Percentiles rank a stretch among this genome's conserved stretches.
These are phyloP conservation scores for Coelinius sp. DNA, from an alignment of 2,888 invertebrate species.

Conservation along the genomic window DNA sequence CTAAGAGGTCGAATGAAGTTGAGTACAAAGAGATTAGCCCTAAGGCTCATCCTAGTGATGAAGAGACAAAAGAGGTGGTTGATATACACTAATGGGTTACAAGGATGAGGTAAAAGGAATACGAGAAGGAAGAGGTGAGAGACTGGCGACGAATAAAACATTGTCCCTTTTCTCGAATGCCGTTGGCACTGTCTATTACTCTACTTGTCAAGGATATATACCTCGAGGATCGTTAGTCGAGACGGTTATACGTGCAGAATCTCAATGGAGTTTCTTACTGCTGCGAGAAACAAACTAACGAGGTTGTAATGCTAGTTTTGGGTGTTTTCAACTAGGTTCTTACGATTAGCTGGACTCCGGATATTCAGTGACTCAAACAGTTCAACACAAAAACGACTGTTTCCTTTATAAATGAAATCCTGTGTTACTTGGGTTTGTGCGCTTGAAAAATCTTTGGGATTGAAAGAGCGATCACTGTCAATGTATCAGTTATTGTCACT, in stretches of 20 bases:
- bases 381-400: neutral
- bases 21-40: constrained; percentile 45
- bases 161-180: constrained; percentile 35
- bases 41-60: constrained; percentile 18
- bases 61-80: constrained; percentile 31
- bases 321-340: constrained; percentile 28
- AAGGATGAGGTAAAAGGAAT: constrained; percentile 34
- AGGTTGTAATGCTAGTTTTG: constrained; percentile 46
- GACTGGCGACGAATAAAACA: constrained; percentile 43
- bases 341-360: neutral
- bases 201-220: constrained; percentile 38
- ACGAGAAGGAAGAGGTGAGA: constrained; percentile 39
- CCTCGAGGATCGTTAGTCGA: constrained; percentile 67
- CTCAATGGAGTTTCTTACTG: constrained; percentile 68
- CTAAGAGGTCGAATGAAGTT: constrained; percentile 65
- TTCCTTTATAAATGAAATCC: neutral
- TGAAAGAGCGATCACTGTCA: no score
- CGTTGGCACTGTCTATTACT: constrained; percentile 33
- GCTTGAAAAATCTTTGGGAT: no score
- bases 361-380: neutral
- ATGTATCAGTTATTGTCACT: no score
- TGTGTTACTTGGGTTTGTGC: no score
- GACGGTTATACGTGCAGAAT: constrained; percentile 66
- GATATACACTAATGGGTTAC: constrained; percentile 10
- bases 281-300: constrained; percentile 6